Percentiles rank a stretch among this genome's conserved stretches.
Conservation (phyloP, 2,797 vertebrate genomes). For the Gallinago solitaria region DNA sequence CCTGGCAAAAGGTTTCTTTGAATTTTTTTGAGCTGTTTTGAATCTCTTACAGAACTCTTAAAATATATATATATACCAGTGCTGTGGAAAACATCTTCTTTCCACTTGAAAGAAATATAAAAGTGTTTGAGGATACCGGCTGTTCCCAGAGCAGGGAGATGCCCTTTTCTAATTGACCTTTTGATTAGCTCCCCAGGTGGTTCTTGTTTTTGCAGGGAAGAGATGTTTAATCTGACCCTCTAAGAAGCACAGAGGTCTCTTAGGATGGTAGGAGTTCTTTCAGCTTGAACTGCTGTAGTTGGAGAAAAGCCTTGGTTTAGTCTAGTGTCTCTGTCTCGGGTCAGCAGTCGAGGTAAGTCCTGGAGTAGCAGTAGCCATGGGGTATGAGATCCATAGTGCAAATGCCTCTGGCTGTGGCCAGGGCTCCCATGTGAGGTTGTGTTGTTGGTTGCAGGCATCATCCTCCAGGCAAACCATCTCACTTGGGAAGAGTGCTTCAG, state of each 20-base stretch:
- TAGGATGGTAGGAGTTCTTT: not conserved
- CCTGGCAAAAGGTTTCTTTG: not conserved
- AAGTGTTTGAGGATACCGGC: not conserved
- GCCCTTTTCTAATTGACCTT: not conserved
- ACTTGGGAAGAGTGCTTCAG: not conserved
- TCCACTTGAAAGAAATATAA: not conserved
- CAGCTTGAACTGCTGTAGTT: not conserved
- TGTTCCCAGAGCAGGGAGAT: not conserved
- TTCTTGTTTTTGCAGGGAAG: not conserved
- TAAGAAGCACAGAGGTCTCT: not conserved
- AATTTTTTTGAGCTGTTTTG: not conserved
- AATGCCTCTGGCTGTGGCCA: not conserved
- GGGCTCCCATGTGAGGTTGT: fast-evolving
- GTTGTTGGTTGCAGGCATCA: not conserved
- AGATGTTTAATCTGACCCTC: not conserved
- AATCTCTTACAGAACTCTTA: not conserved
- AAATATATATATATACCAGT: fast-evolving
- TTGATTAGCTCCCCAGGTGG: not conserved
- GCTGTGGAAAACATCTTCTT: not conserved
- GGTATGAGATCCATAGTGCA: not conserved
- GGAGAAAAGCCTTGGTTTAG: not conserved
- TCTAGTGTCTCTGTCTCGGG: not conserved
- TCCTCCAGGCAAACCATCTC: not conserved
- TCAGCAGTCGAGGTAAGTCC: not conserved
- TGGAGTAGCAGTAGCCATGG: not conserved